Evolutionary conservation across 2,113 vertebrate genomes (phyloP), one percentile per base, ranked within the genome.

Genomic region (Tamias sibiricus): DNA sequence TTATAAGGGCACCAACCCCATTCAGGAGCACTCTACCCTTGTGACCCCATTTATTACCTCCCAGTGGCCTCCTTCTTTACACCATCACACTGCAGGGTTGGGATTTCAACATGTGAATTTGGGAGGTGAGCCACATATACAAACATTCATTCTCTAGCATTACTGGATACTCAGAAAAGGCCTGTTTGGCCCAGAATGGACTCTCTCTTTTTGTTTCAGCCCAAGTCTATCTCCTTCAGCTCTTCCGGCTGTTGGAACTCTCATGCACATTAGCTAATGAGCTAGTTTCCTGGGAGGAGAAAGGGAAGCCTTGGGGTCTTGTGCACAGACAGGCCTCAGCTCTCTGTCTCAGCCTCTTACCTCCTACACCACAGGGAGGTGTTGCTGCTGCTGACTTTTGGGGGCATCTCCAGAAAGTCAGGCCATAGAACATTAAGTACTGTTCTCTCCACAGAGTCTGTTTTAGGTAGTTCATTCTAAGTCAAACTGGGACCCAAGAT

Each of bases 161-260:
- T 57, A 37, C 62, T 4, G 2, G 16, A 19, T 0, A 22, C 57
- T 87, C 26, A 26, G 40, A 75, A 42, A 3, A 62, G 59, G 47
- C 35, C n/a, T 52, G 24, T 35, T 35, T 20, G 74, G 71, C 11
- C 37, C 26, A 35, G 37, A 37, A 7, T 35, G 26, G 75, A 57
- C 82, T 32, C 37, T 24, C 37, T 12, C 71, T 64, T 87, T 94
- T 62, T 20, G 37, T 47, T 64, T 94, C 89, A 40, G 81, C 20
- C 26, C 28, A 20, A 40, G 10, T 28, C 44, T 16, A 1, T 32
- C 59, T 74, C 12, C 69, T 19, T 66, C n/a, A 37, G n/a, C 42
- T 54, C 52, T 8, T 10, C 77, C 14, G 20, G n/a, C n/a, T 44
- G 40, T 6, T 10, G 54, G 42, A 28, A 2, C 71, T 40, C 6